Base-by-base conservation (phyloP, 2,797 vertebrate genomes). In the Bufotes viridis region DNA sequence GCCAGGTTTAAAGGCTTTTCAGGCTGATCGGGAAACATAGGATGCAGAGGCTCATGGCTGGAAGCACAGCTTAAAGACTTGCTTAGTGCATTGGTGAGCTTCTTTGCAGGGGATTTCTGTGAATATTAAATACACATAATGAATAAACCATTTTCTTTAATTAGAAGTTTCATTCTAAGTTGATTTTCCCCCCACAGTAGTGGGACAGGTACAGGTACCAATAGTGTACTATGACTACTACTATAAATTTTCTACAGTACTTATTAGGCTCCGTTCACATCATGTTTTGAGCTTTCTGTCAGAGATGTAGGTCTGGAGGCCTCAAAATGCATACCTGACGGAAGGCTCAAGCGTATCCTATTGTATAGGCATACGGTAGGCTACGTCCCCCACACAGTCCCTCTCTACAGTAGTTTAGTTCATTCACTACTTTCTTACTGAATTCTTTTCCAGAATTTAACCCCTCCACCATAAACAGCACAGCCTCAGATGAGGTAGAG, bases 41-140 rank as follows among this genome's bases (percentile, higher is more conserved):
- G 97, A 93, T 98, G 97, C 91, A 98, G 95, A 92, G 97, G 97
- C 91, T 99, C 98, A 92, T 96, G 96, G 93, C 96, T 98, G 93
- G 98, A 97, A 91, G 98, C 97, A 93, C 98, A 99, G 95, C 98
- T 99, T 96, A 99, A 97, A 90, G 98, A 99, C 95, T 99, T 99
- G 95, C 98, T 98, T 93, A 99, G 95, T 61, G 97, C 97, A 90
- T 97, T 97, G 86, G 98, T 97, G 93, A 99, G 92, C 96, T 99
- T 99, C 97, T 99, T 99, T 91, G 98, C 98, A 75, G 98, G 98
- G 90, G 98, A 99, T 98, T 99, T 99, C 98, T 99, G 92, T 86
- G 91, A 93, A 94, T 0, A 67, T 8, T 20, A 82, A 78, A 82
- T 0, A 78, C 26, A 42, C 18, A 2, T 1, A 61, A 63, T 65